Evolutionary conservation across 2,888 invertebrate genomes (phyloP), one percentile per base, ranked within the genome.

Genomic region (Sinodicranocentrus sp.): DNA sequence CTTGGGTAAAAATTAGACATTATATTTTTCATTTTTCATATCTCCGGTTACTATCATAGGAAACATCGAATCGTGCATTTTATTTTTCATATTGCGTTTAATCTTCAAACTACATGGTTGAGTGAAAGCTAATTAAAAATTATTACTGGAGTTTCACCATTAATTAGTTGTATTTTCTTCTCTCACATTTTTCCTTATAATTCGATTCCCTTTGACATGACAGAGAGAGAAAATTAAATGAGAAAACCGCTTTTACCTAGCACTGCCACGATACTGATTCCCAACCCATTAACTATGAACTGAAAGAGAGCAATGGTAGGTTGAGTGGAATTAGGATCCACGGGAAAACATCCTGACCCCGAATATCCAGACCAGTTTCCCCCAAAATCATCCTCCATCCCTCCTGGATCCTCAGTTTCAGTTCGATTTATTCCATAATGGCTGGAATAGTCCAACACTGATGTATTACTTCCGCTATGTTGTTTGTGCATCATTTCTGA

Each of bases 201-300:
- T n/a, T n/a, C n/a, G n/a, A n/a, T n/a, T n/a, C n/a, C n/a, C n/a
- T n/a, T n/a, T n/a, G n/a, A n/a, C n/a, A n/a, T n/a, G n/a, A n/a
- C n/a, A n/a, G n/a, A n/a, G n/a, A n/a, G n/a, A n/a, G n/a, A n/a
- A n/a, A n/a, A n/a, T n/a, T n/a, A n/a, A n/a, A n/a, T n/a, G n/a
- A n/a, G n/a, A n/a, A n/a, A n/a, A n/a, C n/a, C n/a, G 28, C 54
- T 2, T 54, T 79, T 77, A 85, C 86, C 86, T 19, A 89, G 59
- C 28, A 86, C 86, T 33, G 89, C 96, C 89, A 97, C 94, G 65
- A 94, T 91, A 91, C 96, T 96, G 79, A 97, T 92, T 88, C 96
- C 92, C 87, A 97, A 92, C 83, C 96, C 97, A 91, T 95, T 95
- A 86, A 95, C 93, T 91, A 96, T 93, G 92, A 97, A 96, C 89